Evolutionary conservation across 2,113 vertebrate species (phyloP), one percentile per base, ranked within the genome.

Genomic region (Coptodon rendalli): DNA sequence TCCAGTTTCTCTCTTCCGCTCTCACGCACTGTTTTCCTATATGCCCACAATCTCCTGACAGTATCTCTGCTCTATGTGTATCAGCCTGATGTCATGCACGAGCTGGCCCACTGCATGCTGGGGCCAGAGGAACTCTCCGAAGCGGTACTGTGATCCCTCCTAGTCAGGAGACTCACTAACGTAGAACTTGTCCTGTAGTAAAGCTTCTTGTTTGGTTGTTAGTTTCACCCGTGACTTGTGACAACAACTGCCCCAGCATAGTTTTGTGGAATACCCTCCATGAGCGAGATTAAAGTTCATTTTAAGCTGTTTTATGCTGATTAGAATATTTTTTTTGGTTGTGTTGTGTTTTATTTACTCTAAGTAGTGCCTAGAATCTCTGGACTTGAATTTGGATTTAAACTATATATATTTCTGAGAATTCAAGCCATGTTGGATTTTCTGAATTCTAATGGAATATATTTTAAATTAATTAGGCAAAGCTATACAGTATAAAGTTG

Each of bases 41-140:
- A 57, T 89, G 56, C 71, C 50, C 73, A 83, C 27, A 13, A 59
- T 53, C 56, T 87, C 43, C 56, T 92, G 90, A 89, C 78, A 48
- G 57, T 90, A 53, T 88, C 19, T 92, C 76, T 89, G 85, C 86
- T 92, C 53, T 83, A 48, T 89, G 71, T 94, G 81, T 82, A 93
- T 95, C 95, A 97, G 96, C 95, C 96, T 94, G 96, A 97, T 96
- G 93, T 96, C 94, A 93, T 96, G 97, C 97, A 97, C 96, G 94
- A 95, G 31, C 89, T 95, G 57, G 94, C 78, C 61, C 95, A 96
- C 93, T 97, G 97, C 98, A 98, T 98, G 97, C 95, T 95, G 96
- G 96, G 96, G 80, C 96, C 96, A 90, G 92, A 93, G 95, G 96
- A 96, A 85, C 96, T 94, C 95, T 95, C 95, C 82, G 93, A 94